Conservation (phyloP, 2,113 vertebrate genomes). For the Antigone vipio region DNA sequence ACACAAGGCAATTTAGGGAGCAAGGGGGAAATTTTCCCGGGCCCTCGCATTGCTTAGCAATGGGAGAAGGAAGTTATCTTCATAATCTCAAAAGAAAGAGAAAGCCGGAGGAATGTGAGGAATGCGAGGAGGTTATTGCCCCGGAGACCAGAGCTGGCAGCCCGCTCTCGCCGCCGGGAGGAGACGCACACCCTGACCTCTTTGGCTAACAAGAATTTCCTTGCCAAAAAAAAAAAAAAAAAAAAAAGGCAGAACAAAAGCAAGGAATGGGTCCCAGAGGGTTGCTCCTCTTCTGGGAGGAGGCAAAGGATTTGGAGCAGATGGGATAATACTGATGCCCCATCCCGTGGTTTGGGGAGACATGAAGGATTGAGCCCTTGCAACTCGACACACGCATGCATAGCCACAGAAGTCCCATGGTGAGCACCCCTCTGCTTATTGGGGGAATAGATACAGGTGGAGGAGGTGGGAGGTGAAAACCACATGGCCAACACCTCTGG, state of each 20-base stretch:
- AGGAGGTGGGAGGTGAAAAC: background rate
- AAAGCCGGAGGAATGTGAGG: slow-evolving; percentile 53
- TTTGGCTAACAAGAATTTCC: slow-evolving; percentile 20
- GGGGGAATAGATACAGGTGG: fast-evolving
- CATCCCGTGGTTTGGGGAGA: fast-evolving
- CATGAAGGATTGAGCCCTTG: background rate
- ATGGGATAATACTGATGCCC: background rate
- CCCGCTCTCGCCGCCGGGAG: background rate
- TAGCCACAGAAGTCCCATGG: fast-evolving
- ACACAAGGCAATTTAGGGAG: background rate
- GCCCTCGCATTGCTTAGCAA: background rate
- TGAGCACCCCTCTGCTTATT: background rate
- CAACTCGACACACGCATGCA: fast-evolving
- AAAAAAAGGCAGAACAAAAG: background rate
- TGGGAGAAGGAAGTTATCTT: slow-evolving; percentile 60
- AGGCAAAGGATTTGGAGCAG: background rate
- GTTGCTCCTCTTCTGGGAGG: background rate
- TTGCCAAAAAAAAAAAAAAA: background rate
- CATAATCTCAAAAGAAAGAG: slow-evolving; percentile 64
- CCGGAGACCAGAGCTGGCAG: slow-evolving; percentile 6
- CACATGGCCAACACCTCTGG: fast-evolving
- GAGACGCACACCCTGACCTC: slow-evolving; percentile 21
- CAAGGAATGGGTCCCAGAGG: background rate
- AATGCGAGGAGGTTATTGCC: slow-evolving; percentile 60
- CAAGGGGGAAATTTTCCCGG: background rate